These are phyloP conservation scores for Callospermophilus lateralis DNA, from an alignment of 2,113 vertebrate genomes.

Conservation along the genomic window DNA sequence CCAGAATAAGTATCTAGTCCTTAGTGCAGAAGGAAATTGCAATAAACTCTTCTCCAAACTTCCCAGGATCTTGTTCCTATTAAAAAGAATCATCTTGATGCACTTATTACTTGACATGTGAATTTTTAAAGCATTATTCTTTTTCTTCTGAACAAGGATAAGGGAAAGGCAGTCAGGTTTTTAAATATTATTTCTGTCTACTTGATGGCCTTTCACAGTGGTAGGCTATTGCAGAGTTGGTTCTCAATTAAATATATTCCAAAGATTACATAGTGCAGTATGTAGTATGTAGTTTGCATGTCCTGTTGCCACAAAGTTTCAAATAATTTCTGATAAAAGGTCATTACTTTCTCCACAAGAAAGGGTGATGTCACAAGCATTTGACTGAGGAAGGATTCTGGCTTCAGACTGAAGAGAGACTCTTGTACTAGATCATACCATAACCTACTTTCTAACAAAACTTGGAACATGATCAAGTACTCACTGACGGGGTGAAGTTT, in stretches of 20 bases:
- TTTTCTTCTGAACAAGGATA: neutral
- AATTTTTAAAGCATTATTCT: neutral
- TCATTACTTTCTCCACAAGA: neutral
- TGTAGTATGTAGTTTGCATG: too few species aligned
- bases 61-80: slow-evolving; percentile 89
- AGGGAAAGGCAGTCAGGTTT: neutral
- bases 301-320: neutral
- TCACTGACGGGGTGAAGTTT: too few species aligned
- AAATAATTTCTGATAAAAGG: neutral
- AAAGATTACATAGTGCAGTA: neutral
- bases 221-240: neutral
- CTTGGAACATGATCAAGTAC: too few species aligned
- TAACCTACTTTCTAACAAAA: too few species aligned
- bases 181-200: neutral
- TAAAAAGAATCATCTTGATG: neutral
- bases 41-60: slow-evolving; percentile 83
- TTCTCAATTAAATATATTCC: neutral
- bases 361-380: too few species aligned
- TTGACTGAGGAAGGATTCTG: too few species aligned
- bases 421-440: too few species aligned
- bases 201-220: neutral
- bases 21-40: too few species aligned
- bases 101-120: neutral
- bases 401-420: too few species aligned
- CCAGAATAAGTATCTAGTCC: slow-evolving; percentile 64